Percentiles rank a stretch among this genome's conserved stretches.
These are phyloP conservation scores for Rutilus rutilus DNA, from an alignment of 2,113 vertebrate species.

Conservation along the genomic window DNA sequence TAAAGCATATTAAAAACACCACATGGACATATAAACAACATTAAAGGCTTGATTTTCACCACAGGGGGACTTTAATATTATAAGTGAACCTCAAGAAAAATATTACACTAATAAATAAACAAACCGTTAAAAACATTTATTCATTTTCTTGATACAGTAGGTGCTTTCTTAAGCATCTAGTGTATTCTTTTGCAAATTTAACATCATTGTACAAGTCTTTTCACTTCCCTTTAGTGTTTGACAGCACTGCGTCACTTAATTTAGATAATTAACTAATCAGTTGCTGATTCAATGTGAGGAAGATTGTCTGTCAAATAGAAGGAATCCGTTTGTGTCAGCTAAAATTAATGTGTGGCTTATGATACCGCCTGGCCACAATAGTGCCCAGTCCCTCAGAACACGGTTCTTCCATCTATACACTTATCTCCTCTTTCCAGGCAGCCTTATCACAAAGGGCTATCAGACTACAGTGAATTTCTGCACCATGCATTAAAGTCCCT, in stretches of 20 bases:
- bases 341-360: constrained; percentile 53
- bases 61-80: too few species aligned
- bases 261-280: too few species aligned
- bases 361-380: constrained; percentile 40
- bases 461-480: constrained; percentile 31
- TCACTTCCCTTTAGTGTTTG: too few species aligned
- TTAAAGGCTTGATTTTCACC: too few species aligned
- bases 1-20: too few species aligned
- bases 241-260: too few species aligned
- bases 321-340: not conserved
- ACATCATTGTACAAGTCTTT: too few species aligned
- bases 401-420: constrained; percentile 53
- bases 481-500: not conserved
- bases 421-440: constrained; percentile 68
- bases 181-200: not conserved
- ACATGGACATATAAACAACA: too few species aligned
- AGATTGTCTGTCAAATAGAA: too few species aligned
- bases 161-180: not conserved
- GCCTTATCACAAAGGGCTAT: constrained; percentile 61
- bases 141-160: not conserved
- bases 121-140: not conserved
- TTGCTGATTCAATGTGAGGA: too few species aligned
- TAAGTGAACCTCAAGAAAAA: too few species aligned
- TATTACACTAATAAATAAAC: too few species aligned
- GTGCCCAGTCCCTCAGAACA: constrained; percentile 50